Evolutionary conservation across 1,140 invertebrate genomes (phyloP).

Genomic region (Cherax quadricarinatus): DNA sequence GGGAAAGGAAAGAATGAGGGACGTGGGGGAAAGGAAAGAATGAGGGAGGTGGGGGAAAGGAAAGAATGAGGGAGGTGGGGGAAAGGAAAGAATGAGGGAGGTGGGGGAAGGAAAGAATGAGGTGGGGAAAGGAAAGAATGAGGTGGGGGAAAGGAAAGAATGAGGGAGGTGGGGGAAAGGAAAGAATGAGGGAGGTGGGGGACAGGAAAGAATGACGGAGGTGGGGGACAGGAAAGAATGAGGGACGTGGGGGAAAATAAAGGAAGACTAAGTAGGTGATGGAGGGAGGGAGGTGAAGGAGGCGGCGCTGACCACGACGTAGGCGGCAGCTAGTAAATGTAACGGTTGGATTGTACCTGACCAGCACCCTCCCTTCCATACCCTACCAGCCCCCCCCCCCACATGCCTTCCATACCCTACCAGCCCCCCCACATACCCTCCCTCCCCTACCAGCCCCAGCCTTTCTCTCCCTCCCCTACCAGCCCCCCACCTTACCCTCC

Average conservation of each 20-base stretch:
- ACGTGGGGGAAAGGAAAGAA: too few relatives aligned
- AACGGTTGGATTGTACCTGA: slow-evolving; percentile 19
- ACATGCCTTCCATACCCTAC: background rate
- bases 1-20: too few relatives aligned
- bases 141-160: too few relatives aligned
- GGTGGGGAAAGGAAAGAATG: too few relatives aligned
- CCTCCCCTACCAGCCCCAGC: too few relatives aligned
- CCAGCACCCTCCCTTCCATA: background rate
- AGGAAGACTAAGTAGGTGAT: background rate
- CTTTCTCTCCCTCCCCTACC: too few relatives aligned
- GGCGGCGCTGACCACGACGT: background rate
- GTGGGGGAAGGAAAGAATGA: too few relatives aligned
- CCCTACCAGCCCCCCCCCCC: background rate
- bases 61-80: too few relatives aligned
- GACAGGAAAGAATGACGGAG: background rate
- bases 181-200: background rate
- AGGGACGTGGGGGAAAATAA: slow-evolving; percentile 16
- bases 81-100: too few relatives aligned
- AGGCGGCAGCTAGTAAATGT: background rate
- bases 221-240: background rate
- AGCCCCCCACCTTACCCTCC: too few relatives aligned
- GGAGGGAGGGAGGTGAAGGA: background rate
- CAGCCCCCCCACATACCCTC: background rate
- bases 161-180: too few relatives aligned
- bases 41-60: too few relatives aligned